A percentile compares a stretch with the other conserved stretches of the same genome.
These are phyloP conservation scores for Tricholauxania praeusta DNA, from an alignment of 2,888 invertebrate species.

Conservation along the genomic window DNA sequence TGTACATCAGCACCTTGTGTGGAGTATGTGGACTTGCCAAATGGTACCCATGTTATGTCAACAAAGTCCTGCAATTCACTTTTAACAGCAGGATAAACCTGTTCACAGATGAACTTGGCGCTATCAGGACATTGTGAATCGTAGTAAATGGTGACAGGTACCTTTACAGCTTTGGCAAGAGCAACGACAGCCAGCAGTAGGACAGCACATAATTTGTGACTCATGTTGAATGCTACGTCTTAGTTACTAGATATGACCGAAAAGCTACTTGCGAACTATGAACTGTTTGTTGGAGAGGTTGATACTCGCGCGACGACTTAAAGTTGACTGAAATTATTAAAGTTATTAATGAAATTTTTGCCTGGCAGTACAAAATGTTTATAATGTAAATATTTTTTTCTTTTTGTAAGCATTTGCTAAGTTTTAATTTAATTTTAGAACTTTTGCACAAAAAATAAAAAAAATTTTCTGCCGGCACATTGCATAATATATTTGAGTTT, in stretches of 20 bases:
- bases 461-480: too few species aligned
- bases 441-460: too few species aligned
- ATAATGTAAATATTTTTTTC: too few species aligned
- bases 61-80: slow-evolving; percentile 72
- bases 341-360: too few species aligned
- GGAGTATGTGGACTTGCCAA: slow-evolving; percentile 74
- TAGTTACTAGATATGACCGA: not conserved
- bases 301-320: slow-evolving; percentile 23
- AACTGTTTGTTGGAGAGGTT: not conserved
- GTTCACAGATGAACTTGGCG: slow-evolving; percentile 76
- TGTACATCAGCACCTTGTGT: slow-evolving; percentile 63
- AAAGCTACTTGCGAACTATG: too few species aligned
- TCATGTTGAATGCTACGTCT: slow-evolving; percentile 43
- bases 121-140: slow-evolving; percentile 83
- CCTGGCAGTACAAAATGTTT: too few species aligned
- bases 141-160: slow-evolving; percentile 78
- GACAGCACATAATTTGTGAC: slow-evolving; percentile 50
- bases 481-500: too few species aligned
- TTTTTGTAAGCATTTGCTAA: too few species aligned
- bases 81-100: slow-evolving; percentile 76
- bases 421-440: too few species aligned
- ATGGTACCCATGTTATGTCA: slow-evolving; percentile 78
- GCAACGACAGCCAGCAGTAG: slow-evolving; percentile 55
- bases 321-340: too few species aligned
- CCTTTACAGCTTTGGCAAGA: slow-evolving; percentile 54